A percentile compares a stretch with the other conserved stretches of the same genome.
phyloP scores from a whole-genome alignment of 2,888 invertebrate species.

The Phalangium opilio region DNA sequence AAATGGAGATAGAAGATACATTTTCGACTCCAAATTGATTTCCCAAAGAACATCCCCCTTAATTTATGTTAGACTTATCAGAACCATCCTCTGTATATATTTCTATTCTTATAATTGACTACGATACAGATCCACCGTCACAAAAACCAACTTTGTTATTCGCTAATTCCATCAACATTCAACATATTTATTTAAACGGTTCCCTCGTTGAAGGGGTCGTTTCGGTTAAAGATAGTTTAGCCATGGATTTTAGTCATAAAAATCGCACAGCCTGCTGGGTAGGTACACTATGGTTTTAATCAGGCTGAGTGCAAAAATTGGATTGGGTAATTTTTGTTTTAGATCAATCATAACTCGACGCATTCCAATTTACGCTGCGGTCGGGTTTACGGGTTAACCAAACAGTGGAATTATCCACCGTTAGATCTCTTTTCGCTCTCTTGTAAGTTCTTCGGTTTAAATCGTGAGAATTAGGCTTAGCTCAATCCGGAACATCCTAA shows the following conservation, averaged over 20 bases:
- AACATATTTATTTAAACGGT: constrained; percentile 44
- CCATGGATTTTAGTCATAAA: constrained; percentile 48
- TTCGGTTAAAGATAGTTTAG: constrained; percentile 25
- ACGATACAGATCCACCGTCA: constrained; percentile 43
- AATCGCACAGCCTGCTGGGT: constrained; percentile 56
- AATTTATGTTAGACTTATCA: too few relatives aligned
- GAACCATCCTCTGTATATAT: too few relatives aligned
- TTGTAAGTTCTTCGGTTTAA: constrained; percentile 39
- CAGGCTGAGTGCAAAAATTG: too few relatives aligned
- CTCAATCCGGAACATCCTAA: too few relatives aligned
- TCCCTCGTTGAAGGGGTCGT: constrained; percentile 27
- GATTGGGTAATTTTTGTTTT: too few relatives aligned
- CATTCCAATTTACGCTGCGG: constrained; percentile 45
- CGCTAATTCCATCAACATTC: constrained; percentile 49
- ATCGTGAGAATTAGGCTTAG: too few relatives aligned
- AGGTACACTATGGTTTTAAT: too few relatives aligned
- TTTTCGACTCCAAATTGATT: too few relatives aligned
- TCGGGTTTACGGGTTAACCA: constrained; percentile 45
- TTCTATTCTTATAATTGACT: not conserved
- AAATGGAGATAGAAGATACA: too few relatives aligned
- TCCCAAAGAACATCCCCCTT: too few relatives aligned
- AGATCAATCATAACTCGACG: too few relatives aligned
- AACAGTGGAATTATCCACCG: constrained; percentile 41
- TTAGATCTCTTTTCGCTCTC: constrained; percentile 47
- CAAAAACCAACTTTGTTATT: constrained; percentile 50